Evolutionary conservation across 2,113 vertebrate genomes (phyloP).

Genomic region (Mugil cephalus): DNA sequence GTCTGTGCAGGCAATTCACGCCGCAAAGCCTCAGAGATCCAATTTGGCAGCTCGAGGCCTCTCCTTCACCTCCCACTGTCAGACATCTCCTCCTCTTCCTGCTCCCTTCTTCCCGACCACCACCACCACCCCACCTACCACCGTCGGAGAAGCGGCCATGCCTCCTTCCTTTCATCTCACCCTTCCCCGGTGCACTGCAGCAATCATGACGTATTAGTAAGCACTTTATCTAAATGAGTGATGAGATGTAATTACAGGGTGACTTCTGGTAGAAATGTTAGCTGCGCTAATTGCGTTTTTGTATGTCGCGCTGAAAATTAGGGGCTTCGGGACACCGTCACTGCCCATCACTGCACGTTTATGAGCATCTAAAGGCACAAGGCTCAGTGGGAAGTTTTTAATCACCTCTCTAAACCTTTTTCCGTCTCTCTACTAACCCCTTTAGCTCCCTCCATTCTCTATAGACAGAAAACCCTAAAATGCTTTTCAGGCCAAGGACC

Average conservation of each 20-base stretch:
- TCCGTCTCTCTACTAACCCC: too few species aligned
- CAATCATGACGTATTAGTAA: constrained; percentile 64
- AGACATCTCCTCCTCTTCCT: constrained; percentile 67
- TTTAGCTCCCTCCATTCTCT: too few species aligned
- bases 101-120: constrained; percentile 44
- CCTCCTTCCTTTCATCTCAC: constrained; percentile 57
- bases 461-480: too few species aligned
- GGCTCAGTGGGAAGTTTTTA: too few species aligned
- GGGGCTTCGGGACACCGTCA: constrained; percentile 13
- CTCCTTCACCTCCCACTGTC: constrained; percentile 63
- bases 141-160: constrained; percentile 30
- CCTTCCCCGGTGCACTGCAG: constrained; percentile 23
- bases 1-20: constrained; percentile 7
- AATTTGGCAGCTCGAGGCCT: constrained; percentile 54
- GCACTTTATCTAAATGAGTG: constrained; percentile 65
- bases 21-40: constrained; percentile 46
- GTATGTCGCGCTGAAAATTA: constrained; percentile 39
- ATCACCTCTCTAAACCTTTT: too few species aligned
- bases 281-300: constrained; percentile 54
- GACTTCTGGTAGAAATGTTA: constrained; percentile 47
- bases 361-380: background rate
- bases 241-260: constrained; percentile 57
- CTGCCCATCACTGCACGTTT: background rate
- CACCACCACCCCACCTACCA: constrained; percentile 6
- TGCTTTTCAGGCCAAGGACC: too few species aligned